These are phyloP conservation scores for Heterodera carotae DNA, from an alignment of 1,140 invertebrate genomes.

Conservation along the genomic window DNA sequence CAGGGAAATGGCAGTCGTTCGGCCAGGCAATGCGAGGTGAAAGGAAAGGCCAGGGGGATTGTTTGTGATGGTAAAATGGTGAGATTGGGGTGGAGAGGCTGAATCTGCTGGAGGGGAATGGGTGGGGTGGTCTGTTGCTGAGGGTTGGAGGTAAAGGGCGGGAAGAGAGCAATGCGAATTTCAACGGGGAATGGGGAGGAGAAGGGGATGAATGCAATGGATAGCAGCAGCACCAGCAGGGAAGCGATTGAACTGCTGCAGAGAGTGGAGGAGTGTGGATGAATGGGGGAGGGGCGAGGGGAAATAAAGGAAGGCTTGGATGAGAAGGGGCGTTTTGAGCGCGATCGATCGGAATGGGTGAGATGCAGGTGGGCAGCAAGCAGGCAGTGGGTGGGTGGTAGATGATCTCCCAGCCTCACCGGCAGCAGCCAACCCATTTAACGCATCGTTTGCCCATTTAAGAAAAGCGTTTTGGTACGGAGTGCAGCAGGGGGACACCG, in stretches of 20 bases:
- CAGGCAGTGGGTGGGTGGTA: too few species aligned
- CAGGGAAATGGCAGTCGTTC: not conserved
- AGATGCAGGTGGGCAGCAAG: not conserved
- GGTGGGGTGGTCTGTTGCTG: not conserved
- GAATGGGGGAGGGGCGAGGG: too few species aligned
- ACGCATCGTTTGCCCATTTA: not conserved
- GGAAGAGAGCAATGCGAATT: not conserved
- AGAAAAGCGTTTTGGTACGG: not conserved
- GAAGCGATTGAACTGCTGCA: slow-evolving; percentile 1
- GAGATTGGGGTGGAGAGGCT: not conserved
- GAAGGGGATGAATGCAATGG: not conserved
- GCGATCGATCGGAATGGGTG: not conserved
- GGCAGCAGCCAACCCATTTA: not conserved
- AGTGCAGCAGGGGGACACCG: not conserved
- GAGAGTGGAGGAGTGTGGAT: not conserved
- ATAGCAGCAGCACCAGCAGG: not conserved
- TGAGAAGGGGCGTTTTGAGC: not conserved
- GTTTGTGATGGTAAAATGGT: not conserved
- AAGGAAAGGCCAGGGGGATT: not conserved
- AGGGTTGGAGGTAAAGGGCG: not conserved
- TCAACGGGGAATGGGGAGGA: not conserved
- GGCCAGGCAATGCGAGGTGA: not conserved
- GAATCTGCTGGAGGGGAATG: not conserved
- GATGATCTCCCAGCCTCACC: not conserved
- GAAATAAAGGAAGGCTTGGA: not conserved